Conservation (phyloP, 2,888 invertebrate genomes). For the Habrosyne pyritoides region DNA sequence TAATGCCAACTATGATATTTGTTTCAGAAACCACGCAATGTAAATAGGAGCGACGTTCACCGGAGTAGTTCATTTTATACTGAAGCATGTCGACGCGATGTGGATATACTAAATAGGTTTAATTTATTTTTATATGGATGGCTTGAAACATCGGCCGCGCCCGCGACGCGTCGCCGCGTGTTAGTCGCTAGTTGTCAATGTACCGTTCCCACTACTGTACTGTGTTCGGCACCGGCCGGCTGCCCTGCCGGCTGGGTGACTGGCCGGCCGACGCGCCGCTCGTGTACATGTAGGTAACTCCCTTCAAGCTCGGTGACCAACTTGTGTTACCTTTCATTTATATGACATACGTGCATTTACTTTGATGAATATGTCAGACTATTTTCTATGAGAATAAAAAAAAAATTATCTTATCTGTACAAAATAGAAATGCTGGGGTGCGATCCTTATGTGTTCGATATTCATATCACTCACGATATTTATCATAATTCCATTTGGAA, state of each 20-base stretch:
- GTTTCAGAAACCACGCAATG: slow-evolving; percentile 55
- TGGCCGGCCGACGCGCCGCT: not conserved
- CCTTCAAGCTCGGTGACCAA: not conserved
- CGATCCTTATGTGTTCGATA: no score
- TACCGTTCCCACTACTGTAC: not conserved
- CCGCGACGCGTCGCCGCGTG: slow-evolving; percentile 1
- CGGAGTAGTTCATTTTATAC: slow-evolving; percentile 25
- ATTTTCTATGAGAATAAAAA: not conserved
- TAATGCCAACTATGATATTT: slow-evolving; percentile 15
- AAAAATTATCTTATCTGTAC: not conserved
- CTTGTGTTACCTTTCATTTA: not conserved
- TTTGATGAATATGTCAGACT: not conserved
- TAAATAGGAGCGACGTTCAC: slow-evolving; percentile 25
- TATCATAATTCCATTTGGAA: no score
- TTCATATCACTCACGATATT: no score
- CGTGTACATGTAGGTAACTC: not conserved
- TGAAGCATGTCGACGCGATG: slow-evolving; percentile 25
- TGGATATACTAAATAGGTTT: slow-evolving; percentile 24
- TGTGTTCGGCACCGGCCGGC: not conserved
- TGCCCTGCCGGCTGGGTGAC: no score
- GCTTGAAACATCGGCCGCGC: slow-evolving; percentile 16
- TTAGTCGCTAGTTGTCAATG: not conserved
- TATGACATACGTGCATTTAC: not conserved
- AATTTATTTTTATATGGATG: slow-evolving; percentile 37
- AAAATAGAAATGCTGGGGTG: not conserved